phyloP scores from a whole-genome alignment of 2,797 vertebrate species.

The Argyrosomus regius region DNA sequence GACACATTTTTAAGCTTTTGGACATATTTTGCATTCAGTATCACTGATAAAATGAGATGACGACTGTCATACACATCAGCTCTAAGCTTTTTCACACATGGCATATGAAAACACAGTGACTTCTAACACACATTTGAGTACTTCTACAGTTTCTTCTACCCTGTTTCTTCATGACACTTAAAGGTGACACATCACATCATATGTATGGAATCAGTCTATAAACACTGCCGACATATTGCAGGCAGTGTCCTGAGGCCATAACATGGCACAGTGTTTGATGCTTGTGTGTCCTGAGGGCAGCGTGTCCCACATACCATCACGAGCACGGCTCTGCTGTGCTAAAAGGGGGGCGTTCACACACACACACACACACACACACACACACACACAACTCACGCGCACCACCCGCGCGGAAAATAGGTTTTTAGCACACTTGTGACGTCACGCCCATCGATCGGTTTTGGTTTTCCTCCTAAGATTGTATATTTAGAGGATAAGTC shows the following conservation, averaged over 20 bases:
- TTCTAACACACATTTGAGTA: neutral
- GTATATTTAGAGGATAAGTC: constrained; percentile 16
- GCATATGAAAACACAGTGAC: neutral
- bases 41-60: neutral
- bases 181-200: neutral
- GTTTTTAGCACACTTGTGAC: constrained; percentile 80
- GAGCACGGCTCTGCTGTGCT: neutral
- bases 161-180: neutral
- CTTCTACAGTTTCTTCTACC: neutral
- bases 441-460: constrained; percentile 57
- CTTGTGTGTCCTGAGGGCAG: constrained; percentile 33
- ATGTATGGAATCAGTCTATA: neutral
- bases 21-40: neutral
- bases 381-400: neutral
- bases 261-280: neutral
- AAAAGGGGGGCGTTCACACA: neutral
- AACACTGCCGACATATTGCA: constrained; percentile 45
- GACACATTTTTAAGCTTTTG: neutral
- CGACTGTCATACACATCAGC: too few species aligned
- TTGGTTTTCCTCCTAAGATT: constrained; percentile 18
- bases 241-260: constrained; percentile 23
- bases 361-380: constrained; percentile 4
- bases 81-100: too few species aligned
- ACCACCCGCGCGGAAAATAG: constrained; percentile 66
- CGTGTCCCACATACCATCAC: constrained; percentile 48